Base-by-base conservation (phyloP, 2,888 invertebrate genomes). In the Tetramorium bicarinatum region DNA sequence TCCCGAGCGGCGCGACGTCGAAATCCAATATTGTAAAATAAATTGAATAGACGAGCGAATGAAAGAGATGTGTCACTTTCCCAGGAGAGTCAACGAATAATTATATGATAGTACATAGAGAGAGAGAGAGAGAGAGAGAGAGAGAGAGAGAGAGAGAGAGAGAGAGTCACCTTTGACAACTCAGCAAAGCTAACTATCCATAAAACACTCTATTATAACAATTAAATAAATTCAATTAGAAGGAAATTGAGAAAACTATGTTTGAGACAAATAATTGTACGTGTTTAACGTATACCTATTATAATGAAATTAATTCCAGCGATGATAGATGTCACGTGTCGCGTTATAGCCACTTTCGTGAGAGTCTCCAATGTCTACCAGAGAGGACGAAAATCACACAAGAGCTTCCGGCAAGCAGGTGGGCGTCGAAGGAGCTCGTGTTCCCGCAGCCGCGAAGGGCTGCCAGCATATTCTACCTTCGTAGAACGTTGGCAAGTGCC, bases 21-120 rank as follows among this genome's bases (percentile, higher is more conserved):
- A 77, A 44, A 77, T 67, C 41, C 71, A 59, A 80, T 80, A 80
- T 71, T 47, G 71, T 59, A 59, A 47, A 25, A 56, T 59, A 71
- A 71, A 59, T 71, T 47, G 47, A 80, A 71, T 59, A 41, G 47
- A 74, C 52, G 56, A 69, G 34, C 47, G 47, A 47, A 25, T 38
- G 34, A 80, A 44, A 67, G 29, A 69, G 13, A 13, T 15, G 49
- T 49, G 34, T 71, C 44, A 56, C 21, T 71, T 59, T 64, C 64
- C 25, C 76, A 9, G 25, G n/a, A 77, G 25, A 41, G 13, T 29
- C 41, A 41, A 66, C 41, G 41, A 64, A 54, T 66, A 77, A 77
- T 66, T 77, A 18, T 66, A 47, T 11, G 61, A 75, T 47, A 29
- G 9, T 29, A 29, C 8, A n/a, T 8, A 44, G 4, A n/a, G 15